Percentiles rank a stretch among this genome's conserved stretches.
phyloP scores from a whole-genome alignment of 1,140 invertebrate species.

The Drosophila pallidifrons region DNA sequence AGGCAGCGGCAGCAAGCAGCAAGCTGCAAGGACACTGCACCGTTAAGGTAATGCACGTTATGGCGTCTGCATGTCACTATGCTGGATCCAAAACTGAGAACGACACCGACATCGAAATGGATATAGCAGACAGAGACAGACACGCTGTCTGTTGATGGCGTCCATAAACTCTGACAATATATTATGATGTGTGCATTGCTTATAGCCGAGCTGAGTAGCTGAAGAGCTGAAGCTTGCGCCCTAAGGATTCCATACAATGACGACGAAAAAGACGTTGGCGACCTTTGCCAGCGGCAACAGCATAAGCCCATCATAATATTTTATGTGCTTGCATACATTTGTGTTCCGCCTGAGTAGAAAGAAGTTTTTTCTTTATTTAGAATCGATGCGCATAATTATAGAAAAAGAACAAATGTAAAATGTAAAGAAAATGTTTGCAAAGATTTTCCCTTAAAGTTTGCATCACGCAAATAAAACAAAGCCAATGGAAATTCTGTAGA shows the following conservation, averaged over 20 bases:
- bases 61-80: conserved; percentile 54
- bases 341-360: background rate
- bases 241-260: background rate
- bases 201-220: conserved; percentile 15
- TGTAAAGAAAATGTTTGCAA: conserved; percentile 5
- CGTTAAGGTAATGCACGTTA: conserved; percentile 45
- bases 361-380: conserved; percentile 3
- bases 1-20: conserved; percentile 14
- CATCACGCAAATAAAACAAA: conserved; percentile 26
- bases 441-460: conserved; percentile 6
- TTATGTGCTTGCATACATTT: conserved; percentile 35
- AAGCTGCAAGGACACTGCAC: conserved; percentile 13
- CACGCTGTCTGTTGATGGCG: conserved; percentile 31
- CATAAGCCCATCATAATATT: conserved; percentile 37
- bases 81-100: conserved; percentile 19
- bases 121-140: background rate
- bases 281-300: background rate
- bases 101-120: conserved; percentile 2
- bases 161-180: conserved; percentile 46
- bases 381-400: conserved; percentile 14
- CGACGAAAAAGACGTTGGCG: background rate
- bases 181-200: conserved; percentile 55
- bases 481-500: conserved; percentile 3
- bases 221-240: background rate
- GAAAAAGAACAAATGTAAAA: background rate